phyloP scores from a whole-genome alignment of 2,113 vertebrate genomes.

The Probosciger aterrimus region DNA sequence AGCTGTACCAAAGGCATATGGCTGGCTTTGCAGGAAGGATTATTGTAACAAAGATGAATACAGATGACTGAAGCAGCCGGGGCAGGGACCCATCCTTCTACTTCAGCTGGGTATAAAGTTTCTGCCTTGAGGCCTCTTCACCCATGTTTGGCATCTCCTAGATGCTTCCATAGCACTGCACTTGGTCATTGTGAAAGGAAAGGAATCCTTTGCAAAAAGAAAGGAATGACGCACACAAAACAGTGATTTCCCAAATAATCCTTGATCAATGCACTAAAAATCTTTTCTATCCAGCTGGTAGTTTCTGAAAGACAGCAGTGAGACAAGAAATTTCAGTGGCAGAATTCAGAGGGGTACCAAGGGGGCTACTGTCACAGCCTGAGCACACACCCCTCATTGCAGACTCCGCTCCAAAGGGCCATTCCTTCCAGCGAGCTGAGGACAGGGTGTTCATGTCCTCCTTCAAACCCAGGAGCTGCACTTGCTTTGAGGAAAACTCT shows the following conservation, averaged over 20 bases:
- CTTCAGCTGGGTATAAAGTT: not conserved
- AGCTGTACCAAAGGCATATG: not conserved
- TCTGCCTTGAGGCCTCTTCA: not conserved
- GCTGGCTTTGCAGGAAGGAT: constrained; percentile 41
- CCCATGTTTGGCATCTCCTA: not conserved
- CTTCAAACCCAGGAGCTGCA: not conserved
- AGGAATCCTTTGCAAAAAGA: not conserved
- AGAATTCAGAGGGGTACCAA: not conserved
- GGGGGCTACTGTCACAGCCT: not conserved
- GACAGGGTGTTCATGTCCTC: not conserved
- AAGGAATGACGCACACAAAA: not conserved
- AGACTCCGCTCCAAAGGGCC: not conserved
- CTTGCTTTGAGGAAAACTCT: not conserved
- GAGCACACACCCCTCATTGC: fast-evolving
- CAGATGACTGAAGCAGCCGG: not conserved
- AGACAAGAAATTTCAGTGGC: not conserved
- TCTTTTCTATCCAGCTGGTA: not conserved
- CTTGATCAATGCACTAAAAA: not conserved
- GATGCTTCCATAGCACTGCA: not conserved
- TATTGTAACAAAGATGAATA: constrained; percentile 10
- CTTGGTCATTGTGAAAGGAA: not conserved
- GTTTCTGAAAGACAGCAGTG: constrained; percentile 8
- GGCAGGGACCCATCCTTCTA: not conserved
- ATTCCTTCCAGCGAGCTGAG: fast-evolving
- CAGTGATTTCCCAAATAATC: not conserved